A percentile compares a stretch with the other conserved stretches of the same genome.
Evolutionary conservation across 1,140 invertebrate species (phyloP).

Genomic region (Wiebesia pumilae): DNA sequence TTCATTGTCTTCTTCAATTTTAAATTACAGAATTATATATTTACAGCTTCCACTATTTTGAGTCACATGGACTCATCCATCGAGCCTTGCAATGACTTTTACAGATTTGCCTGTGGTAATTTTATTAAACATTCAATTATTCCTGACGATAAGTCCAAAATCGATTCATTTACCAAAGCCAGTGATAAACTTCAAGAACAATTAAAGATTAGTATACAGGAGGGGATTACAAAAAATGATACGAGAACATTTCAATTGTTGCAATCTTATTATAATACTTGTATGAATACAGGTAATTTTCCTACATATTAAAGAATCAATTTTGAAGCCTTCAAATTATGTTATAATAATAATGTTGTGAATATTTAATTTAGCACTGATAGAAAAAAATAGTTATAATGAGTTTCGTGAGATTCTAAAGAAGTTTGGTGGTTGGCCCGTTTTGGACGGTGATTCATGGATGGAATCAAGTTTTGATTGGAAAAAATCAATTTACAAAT

Average conservation of each 20-base stretch:
- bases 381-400: constrained; percentile 32
- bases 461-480: constrained; percentile 83
- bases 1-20: background rate
- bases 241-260: constrained; percentile 84
- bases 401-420: constrained; percentile 76
- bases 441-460: constrained; percentile 86
- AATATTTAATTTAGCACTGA: constrained; percentile 1
- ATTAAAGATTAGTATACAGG: constrained; percentile 83
- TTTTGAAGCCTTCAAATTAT: background rate
- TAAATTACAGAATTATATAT: background rate
- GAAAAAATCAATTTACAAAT: constrained; percentile 87
- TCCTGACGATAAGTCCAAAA: constrained; percentile 81
- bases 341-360: background rate
- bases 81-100: constrained; percentile 89
- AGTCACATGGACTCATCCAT: constrained; percentile 75
- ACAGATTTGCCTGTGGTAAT: constrained; percentile 79
- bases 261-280: constrained; percentile 86
- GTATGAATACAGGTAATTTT: constrained; percentile 90
- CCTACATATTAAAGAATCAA: background rate
- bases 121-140: constrained; percentile 71
- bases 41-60: constrained; percentile 74
- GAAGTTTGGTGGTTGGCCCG: constrained; percentile 90
- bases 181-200: constrained; percentile 88
- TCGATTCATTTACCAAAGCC: constrained; percentile 87
- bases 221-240: constrained; percentile 79